Base-by-base conservation (phyloP, 2,113 vertebrate genomes). In the Passer montanus region DNA sequence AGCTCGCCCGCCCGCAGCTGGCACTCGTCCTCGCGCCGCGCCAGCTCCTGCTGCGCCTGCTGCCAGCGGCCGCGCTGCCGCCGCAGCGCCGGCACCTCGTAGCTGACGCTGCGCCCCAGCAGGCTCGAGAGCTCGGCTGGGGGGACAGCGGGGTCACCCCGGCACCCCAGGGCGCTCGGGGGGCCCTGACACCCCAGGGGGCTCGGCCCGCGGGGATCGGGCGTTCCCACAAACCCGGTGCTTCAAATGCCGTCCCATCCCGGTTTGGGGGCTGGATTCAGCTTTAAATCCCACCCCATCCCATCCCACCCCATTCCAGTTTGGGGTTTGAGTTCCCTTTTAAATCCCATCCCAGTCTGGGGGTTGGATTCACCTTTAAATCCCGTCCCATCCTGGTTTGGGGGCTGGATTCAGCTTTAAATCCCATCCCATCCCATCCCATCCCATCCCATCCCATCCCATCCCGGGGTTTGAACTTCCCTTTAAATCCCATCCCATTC, bases 161-260 rank as follows among this genome's bases (percentile, higher is more conserved):
- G 8, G 35, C 35, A 37, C 35, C 35, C 35, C 35, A 37, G 35
- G 35, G 35, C 35, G 35, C 35, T 37, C 35, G 35, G 8, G 5
- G 56, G 53, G 53, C 15, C 53, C 53, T 31, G 13, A 8, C 19
- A 21, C 5, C n/a, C 58, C n/a, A 6, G 33, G 56, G 58, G 58
- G 58, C 58, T 59, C 30, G 3, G 24, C 21, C 63, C 11, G 10
- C 7, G 23, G 41, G 41, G 41, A 31, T 11, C 6, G 5, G 41
- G 30, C 2, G 4, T 33, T 12, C 31, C 43, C 31, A 5, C 2
- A 12, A 6, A 19, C 1, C 16, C n/a, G 2, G n/a, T 10, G 50
- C 56, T 35, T n/a, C 10, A 23, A 35, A 24, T 24, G 9, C 56
- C 7, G 9, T 10, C 14, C 33, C 9, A 15, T 35, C 6, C 56